Conservation (phyloP, 2,888 invertebrate species). For the Euspilapteryx auroguttella region DNA sequence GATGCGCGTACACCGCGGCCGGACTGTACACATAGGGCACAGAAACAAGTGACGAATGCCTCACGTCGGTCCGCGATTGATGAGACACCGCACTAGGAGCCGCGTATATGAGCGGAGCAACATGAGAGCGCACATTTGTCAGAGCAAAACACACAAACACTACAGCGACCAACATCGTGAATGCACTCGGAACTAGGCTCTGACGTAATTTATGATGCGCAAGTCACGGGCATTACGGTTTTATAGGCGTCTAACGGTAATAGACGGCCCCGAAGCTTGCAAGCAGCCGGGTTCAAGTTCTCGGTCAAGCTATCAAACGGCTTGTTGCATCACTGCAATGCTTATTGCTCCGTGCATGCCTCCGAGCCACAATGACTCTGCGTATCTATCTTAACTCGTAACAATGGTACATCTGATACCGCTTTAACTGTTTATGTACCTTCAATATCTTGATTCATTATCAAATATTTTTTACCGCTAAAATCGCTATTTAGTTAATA, state of each 20-base stretch:
- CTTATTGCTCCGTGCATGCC: background rate
- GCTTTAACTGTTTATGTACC: too few relatives aligned
- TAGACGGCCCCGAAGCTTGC: conserved; percentile 20
- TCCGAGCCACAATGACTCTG: too few relatives aligned
- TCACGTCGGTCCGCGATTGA: conserved; percentile 57
- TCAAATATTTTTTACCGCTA: too few relatives aligned
- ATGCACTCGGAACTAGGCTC: conserved; percentile 1
- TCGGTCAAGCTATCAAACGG: conserved; percentile 22
- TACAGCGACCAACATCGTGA: background rate
- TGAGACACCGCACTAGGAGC: conserved; percentile 59
- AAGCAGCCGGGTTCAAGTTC: conserved; percentile 40
- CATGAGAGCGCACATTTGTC: conserved; percentile 19
- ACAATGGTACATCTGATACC: too few relatives aligned
- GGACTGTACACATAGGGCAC: conserved; percentile 29
- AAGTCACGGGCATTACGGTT: conserved; percentile 23
- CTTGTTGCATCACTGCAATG: conserved; percentile 31
- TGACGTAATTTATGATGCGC: conserved; percentile 12
- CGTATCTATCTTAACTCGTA: too few relatives aligned
- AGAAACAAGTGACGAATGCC: conserved; percentile 23
- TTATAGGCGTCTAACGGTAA: conserved; percentile 45
- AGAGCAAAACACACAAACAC: conserved; percentile 13
- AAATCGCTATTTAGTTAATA: too few relatives aligned
- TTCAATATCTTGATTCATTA: too few relatives aligned
- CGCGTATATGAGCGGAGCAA: conserved; percentile 30
- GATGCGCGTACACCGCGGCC: conserved; percentile 15